Conservation (phyloP, 2,113 vertebrate species). For the Callospermophilus lateralis region DNA sequence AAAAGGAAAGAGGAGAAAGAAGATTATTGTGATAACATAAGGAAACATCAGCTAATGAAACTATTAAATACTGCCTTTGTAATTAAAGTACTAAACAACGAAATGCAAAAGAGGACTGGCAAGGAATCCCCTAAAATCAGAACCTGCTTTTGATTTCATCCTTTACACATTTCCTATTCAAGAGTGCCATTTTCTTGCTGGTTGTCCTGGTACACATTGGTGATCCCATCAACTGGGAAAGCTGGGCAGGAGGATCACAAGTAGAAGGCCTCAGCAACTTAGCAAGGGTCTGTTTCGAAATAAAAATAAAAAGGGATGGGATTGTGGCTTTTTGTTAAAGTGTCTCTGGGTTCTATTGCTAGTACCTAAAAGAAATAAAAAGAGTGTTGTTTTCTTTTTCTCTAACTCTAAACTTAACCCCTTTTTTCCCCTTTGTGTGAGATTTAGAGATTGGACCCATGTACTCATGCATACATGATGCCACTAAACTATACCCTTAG, state of each 20-base stretch:
- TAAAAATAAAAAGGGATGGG: no score
- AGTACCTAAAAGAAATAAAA: no score
- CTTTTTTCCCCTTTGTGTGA: neutral
- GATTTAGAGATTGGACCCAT: neutral
- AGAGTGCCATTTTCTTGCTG: neutral
- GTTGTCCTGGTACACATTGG: no score
- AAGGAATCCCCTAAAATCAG: neutral
- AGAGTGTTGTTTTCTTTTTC: neutral
- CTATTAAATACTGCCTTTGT: neutral
- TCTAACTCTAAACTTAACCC: neutral
- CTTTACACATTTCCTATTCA: neutral
- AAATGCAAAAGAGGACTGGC: neutral
- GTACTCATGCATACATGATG: neutral
- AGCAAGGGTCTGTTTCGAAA: no score
- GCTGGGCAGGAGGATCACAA: no score
- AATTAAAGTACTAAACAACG: neutral
- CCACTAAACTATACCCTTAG: neutral
- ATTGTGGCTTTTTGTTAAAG: no score
- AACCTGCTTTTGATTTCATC: constrained; percentile 1
- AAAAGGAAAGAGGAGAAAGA: neutral
- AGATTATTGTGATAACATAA: neutral
- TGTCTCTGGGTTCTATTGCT: no score
- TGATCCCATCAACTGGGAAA: no score
- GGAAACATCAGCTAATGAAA: neutral
- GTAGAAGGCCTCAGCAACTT: no score